Evolutionary conservation across 2,888 invertebrate species (phyloP).

Genomic region (Ellobium chinense): DNA sequence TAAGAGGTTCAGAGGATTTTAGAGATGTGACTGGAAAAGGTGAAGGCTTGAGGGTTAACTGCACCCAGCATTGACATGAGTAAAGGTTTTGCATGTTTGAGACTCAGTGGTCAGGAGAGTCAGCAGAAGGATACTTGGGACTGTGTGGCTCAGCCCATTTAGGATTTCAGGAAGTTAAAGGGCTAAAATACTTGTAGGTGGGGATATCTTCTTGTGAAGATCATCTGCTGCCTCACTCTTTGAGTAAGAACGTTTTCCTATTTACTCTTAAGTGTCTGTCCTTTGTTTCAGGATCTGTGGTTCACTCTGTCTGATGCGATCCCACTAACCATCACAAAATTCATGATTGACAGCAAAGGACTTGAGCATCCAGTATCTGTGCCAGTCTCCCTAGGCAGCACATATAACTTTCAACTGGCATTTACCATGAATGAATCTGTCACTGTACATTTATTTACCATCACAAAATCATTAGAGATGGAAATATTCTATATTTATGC

Average conservation of each 20-base stretch:
- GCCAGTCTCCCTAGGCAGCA: conserved; percentile 54
- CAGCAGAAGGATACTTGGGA: no score
- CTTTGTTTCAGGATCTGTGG: conserved; percentile 54
- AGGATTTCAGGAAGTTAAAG: no score
- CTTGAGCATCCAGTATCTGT: conserved; percentile 50
- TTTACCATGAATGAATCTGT: conserved; percentile 46
- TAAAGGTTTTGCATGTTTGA: no score
- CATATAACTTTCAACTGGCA: conserved; percentile 50
- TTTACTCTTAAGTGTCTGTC: not conserved
- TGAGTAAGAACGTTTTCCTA: not conserved
- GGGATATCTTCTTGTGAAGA: no score
- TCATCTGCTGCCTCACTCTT: no score
- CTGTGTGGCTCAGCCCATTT: no score
- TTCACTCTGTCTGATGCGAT: conserved; percentile 48
- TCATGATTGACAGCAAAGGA: conserved; percentile 31
- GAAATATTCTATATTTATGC: conserved; percentile 53
- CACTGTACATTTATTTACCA: conserved; percentile 54
- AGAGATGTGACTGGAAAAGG: no score
- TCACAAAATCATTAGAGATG: conserved; percentile 52
- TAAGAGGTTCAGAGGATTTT: no score
- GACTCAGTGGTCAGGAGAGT: no score
- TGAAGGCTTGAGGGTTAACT: no score
- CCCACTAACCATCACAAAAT: conserved; percentile 42
- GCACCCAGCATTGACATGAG: no score
- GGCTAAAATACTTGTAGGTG: not conserved